Percentiles rank a stretch among this genome's conserved stretches.
Evolutionary conservation across 2,113 vertebrate genomes (phyloP).

Genomic region (Tragulus kanchil): DNA sequence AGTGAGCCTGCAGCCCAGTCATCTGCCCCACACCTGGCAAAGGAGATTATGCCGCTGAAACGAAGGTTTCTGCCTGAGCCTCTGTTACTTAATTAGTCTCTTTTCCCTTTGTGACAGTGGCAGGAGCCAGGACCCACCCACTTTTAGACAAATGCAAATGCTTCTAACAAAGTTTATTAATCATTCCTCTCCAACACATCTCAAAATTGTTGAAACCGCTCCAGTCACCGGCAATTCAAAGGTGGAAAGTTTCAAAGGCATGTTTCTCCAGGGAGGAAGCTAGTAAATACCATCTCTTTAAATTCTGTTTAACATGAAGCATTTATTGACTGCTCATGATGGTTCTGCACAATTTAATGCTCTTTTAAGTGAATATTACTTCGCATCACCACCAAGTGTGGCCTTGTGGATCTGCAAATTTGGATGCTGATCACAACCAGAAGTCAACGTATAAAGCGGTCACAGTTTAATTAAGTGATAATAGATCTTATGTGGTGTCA

Average conservation of each 20-base stretch:
- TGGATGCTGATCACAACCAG: constrained; percentile 58
- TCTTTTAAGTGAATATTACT: constrained; percentile 73
- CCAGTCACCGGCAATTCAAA: neutral
- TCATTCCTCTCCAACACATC: constrained; percentile 72
- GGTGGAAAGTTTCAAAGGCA: constrained; percentile 64
- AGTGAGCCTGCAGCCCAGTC: neutral
- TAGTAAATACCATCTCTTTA: constrained; percentile 67
- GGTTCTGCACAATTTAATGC: constrained; percentile 65
- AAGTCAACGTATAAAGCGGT: neutral
- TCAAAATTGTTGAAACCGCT: constrained; percentile 72
- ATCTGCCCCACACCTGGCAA: constrained; percentile 64
- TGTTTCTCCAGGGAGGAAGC: constrained; percentile 62
- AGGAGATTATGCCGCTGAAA: constrained; percentile 76
- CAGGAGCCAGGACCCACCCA: neutral
- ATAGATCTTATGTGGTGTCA: constrained; percentile 47
- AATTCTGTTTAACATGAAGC: constrained; percentile 76
- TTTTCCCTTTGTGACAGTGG: constrained; percentile 60
- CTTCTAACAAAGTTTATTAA: constrained; percentile 65
- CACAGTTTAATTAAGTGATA: constrained; percentile 74
- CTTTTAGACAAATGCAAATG: constrained; percentile 60
- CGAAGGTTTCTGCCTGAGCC: constrained; percentile 27
- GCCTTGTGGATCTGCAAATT: constrained; percentile 58
- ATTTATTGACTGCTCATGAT: constrained; percentile 73
- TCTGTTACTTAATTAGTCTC: constrained; percentile 76
- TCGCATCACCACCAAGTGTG: constrained; percentile 50